A percentile compares a stretch with the other conserved stretches of the same genome.
These are phyloP conservation scores for Natrix natrix DNA, from an alignment of 2,797 vertebrate species.

Conservation along the genomic window DNA sequence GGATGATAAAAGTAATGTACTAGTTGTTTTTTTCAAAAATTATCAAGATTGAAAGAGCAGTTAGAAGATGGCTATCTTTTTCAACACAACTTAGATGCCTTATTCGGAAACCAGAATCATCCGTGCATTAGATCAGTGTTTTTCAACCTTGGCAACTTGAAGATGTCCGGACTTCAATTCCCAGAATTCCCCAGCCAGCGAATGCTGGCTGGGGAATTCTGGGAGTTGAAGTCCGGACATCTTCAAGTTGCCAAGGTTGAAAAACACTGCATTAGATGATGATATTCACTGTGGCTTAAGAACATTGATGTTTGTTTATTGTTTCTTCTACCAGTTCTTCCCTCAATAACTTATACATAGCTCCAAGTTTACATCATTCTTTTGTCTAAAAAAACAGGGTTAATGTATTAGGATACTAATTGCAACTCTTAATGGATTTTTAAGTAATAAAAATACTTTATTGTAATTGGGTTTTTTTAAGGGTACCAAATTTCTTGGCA, in stretches of 20 bases:
- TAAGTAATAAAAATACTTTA: not conserved
- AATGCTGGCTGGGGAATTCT: no score
- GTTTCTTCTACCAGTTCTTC: not conserved
- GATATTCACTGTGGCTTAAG: not conserved
- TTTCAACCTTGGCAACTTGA: no score
- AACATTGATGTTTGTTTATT: not conserved
- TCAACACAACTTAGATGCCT: not conserved
- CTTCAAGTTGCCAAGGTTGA: no score
- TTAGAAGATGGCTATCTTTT: not conserved
- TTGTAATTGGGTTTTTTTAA: not conserved
- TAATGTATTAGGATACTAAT: not conserved
- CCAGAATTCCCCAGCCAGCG: no score
- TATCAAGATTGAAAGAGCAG: not conserved
- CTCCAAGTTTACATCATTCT: not conserved
- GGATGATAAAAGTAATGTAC: not conserved
- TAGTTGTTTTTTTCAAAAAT: not conserved
- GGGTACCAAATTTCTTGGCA: not conserved
- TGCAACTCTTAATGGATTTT: not conserved
- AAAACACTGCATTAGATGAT: not conserved
- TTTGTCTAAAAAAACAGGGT: not conserved
- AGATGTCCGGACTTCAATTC: no score
- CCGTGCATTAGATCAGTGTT: not conserved
- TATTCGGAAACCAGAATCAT: not conserved
- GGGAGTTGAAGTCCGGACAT: no score
- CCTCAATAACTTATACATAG: not conserved